These are phyloP conservation scores for Chascanopsetta lugubris DNA, from an alignment of 2,113 vertebrate genomes.

Conservation along the genomic window DNA sequence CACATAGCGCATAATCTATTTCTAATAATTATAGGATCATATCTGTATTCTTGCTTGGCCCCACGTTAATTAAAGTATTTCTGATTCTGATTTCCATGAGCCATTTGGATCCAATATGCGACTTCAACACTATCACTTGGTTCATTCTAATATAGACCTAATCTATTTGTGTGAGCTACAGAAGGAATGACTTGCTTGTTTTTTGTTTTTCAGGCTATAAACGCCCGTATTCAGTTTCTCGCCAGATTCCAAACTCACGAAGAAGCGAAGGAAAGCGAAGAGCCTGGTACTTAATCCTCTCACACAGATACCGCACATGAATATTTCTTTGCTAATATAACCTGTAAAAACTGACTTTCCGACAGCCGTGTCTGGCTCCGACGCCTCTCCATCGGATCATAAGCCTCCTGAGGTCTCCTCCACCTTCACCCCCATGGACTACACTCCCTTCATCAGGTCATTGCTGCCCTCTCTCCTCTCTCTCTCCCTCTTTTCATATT, in stretches of 20 bases:
- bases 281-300: constrained; percentile 42
- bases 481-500: not conserved
- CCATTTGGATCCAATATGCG: no score
- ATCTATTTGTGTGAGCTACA: not conserved
- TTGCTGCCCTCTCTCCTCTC: no score
- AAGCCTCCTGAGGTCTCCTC: not conserved
- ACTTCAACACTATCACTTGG: no score
- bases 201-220: constrained; percentile 78
- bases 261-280: constrained; percentile 34
- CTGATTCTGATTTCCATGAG: no score
- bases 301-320: not conserved
- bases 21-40: no score
- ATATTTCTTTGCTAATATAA: not conserved
- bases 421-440: constrained; percentile 41
- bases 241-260: constrained; percentile 58
- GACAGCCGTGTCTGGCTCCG: constrained; percentile 32
- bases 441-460: constrained; percentile 70
- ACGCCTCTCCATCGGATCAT: constrained; percentile 8
- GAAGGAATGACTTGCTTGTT: not conserved
- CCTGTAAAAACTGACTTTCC: constrained; percentile 11
- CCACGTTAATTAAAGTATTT: no score
- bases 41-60: no score
- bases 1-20: no score
- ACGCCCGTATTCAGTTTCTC: constrained; percentile 81
- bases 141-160: not conserved